Evolutionary conservation across 2,113 vertebrate species (phyloP), one percentile per base, ranked within the genome.

Genomic region (Crotophaga sulcirostris): DNA sequence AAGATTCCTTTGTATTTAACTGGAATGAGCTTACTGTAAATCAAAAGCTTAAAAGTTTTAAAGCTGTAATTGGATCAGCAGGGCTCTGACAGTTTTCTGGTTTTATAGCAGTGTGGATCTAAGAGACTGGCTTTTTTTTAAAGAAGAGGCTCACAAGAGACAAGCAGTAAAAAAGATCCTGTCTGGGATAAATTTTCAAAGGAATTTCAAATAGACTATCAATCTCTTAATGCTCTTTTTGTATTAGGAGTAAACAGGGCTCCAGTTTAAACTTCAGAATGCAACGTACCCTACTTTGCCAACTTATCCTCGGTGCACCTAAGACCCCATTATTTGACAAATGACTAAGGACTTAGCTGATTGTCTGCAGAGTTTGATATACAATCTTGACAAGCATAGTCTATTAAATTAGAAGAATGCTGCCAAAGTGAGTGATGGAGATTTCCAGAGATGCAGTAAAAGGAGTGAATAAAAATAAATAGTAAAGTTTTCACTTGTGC

Each of bases 21-120:
- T 78, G 66, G 25, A 94, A 95, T 84, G 74, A 79, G 56, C 73
- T 94, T 90, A 92, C 68, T 91, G 92, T 96, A 96, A 96, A 95
- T 94, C 88, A 93, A 91, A 95, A 94, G 78, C 90, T 96, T 94
- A 79, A 66, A 93, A 94, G 83, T 96, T 95, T 96, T 94, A 83
- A 91, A 85, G 70, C 76, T 91, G 87, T 96, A 96, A 95, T 79
- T 95, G 94, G 80, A 95, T 96, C 94, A 95, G 87, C 77, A 89
- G 74, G 89, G 62, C 80, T 89, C 88, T 95, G 89, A 89, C 88
- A 96, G 89, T 64, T 91, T 66, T 73, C 74, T 89, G 89, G 59
- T 84, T 96, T 96, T 95, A 92, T 77, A 93, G 87, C 81, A 40
- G 34, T 8, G 44, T 79, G 67, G 76, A 90, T 93, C 89, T 87